These are phyloP conservation scores for Doryteuthis pealeii DNA, from an alignment of 1,140 invertebrate genomes.

Conservation along the genomic window DNA sequence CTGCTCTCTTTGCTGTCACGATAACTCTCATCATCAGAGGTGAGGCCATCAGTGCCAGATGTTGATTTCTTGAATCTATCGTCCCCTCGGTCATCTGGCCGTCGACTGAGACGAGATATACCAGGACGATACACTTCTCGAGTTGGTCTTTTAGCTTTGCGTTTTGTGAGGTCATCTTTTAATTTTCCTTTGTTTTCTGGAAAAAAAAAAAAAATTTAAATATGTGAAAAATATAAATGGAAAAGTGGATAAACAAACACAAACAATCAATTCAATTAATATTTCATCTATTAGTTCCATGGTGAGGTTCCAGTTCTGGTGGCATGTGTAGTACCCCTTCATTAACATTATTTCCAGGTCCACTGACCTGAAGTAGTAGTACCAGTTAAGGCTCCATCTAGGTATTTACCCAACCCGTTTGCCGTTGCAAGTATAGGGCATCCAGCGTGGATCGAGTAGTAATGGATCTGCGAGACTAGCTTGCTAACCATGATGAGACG, in stretches of 20 bases:
- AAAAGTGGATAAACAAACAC: background rate
- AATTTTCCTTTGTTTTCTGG: conserved; percentile 8
- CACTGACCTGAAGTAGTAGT: no score
- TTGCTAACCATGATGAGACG: no score
- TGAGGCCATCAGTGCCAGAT: conserved; percentile 21
- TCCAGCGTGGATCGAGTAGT: no score
- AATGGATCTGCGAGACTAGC: no score
- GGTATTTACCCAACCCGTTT: no score
- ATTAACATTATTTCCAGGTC: no score
- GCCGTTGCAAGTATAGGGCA: no score
- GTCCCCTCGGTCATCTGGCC: conserved; percentile 7
- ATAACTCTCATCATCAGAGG: conserved; percentile 28
- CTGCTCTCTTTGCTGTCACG: conserved; percentile 41
- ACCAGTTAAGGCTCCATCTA: no score
- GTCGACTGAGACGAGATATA: conserved; percentile 23
- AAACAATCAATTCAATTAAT: no score
- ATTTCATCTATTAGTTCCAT: no score
- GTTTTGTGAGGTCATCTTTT: background rate
- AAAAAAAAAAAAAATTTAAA: conserved; percentile 6
- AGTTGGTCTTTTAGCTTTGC: conserved; percentile 22
- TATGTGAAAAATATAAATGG: background rate
- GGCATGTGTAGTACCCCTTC: no score
- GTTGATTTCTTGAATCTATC: conserved; percentile 29
- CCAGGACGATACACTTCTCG: conserved; percentile 41
- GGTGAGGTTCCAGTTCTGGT: no score